Base-by-base conservation (phyloP, 1,140 invertebrate species). In the Grapholita molesta region DNA sequence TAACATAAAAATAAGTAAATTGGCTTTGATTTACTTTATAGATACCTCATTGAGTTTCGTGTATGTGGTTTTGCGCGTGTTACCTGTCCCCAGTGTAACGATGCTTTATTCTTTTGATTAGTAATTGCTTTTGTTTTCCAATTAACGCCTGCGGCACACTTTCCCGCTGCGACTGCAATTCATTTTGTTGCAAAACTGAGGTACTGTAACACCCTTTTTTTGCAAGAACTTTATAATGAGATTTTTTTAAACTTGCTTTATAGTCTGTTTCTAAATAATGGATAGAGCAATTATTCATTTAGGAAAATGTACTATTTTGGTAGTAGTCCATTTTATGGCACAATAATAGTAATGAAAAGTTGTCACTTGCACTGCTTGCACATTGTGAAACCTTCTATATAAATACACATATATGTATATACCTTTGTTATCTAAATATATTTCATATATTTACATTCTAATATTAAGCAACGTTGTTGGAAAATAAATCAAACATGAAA, bases 91-190 rank as follows among this genome's bases (percentile, higher is more conserved):
- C 0, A 11, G 23, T 25, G 53, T 57, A 57, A 57, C 12, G 23
- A 25, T 57, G 53, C 11, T 57, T 11, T 28, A 57, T 57, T 9
- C 8, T 28, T 57, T 28, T 57, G 53, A 25, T 57, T 57, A 28
- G 53, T 57, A 28, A 55, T 55, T 55, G 18, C 52, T 55, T 57
- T 57, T 57, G 11, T 57, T 57, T 57, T 57, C 53, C 53, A 57
- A 28, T 57, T 57, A 28, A 57, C 4, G 53, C 4, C 25, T 25
- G 24, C 24, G 11, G 53, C 53, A 24, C 53, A 24, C 23, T 55
- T 55, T 21, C 53, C 9, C 53, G 9, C 3, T 24, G 53, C 53
- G 24, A 28, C 53, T 57, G 53, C 53, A n/a, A 57, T n/a, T 25
- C 12, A 57, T 25, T 57, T 57, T 57, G 12, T n/a, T 25, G 24